Evolutionary conservation across 2,797 vertebrate genomes (phyloP).

Genomic region (Takifugu ocellatus): DNA sequence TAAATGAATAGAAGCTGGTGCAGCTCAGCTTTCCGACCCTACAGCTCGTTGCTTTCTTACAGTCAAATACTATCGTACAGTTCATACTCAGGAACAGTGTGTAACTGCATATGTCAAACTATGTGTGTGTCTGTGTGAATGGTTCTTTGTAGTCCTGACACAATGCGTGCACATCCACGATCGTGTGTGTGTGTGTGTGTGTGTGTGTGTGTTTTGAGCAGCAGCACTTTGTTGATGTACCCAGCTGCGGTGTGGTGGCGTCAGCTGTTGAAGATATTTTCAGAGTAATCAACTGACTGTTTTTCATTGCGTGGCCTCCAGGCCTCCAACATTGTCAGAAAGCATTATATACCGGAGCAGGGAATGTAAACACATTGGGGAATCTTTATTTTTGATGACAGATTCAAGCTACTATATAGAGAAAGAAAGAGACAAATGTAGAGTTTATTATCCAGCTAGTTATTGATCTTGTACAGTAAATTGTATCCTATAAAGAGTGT

Average conservation of each 20-base stretch:
- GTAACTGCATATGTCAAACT: conserved; percentile 75
- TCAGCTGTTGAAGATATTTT: conserved; percentile 9
- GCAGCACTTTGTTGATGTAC: conserved; percentile 70
- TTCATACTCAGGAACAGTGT: conserved; percentile 82
- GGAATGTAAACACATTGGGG: conserved; percentile 64
- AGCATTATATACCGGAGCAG: conserved; percentile 41
- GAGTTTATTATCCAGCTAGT: conserved; percentile 45
- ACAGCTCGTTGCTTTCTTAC: conserved; percentile 46
- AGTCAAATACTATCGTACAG: conserved; percentile 57
- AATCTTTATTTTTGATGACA: conserved; percentile 70
- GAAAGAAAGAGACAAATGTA: conserved; percentile 41
- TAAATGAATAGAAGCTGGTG: conserved; percentile 29
- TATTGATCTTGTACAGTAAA: conserved; percentile 63
- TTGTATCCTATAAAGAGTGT: conserved; percentile 55
- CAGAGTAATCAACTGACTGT: conserved; percentile 51
- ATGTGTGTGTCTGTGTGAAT: conserved; percentile 48
- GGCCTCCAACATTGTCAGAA: conserved; percentile 36
- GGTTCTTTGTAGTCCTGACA: conserved; percentile 15
- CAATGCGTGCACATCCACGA: conserved; percentile 23
- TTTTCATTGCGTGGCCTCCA: conserved; percentile 42
- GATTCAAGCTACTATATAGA: conserved; percentile 60
- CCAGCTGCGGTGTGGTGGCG: conserved; percentile 28
- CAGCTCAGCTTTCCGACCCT: conserved; percentile 15
- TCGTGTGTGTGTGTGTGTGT: conserved; percentile 40
- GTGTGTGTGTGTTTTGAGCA: conserved; percentile 54